phyloP scores from a whole-genome alignment of 2,113 vertebrate species.

The Ameiurus melas region DNA sequence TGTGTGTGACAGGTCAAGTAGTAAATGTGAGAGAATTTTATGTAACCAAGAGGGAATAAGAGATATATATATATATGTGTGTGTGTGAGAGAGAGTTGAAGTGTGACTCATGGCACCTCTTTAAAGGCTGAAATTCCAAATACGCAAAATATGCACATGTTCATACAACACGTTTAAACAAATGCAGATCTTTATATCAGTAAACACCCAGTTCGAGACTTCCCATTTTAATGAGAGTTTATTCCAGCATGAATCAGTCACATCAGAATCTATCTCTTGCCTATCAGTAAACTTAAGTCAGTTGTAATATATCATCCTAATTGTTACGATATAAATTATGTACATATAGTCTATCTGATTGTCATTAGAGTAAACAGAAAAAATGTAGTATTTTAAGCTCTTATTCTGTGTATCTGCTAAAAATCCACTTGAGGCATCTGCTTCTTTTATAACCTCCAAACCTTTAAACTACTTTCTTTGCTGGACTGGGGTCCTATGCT shows the following conservation, averaged over 20 bases:
- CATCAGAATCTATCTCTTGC: background rate
- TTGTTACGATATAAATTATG: background rate
- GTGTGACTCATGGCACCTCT: background rate
- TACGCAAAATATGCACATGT: background rate
- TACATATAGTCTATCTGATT: background rate
- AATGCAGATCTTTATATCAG: background rate
- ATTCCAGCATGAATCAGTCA: background rate
- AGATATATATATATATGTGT: background rate
- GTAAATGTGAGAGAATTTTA: conserved; percentile 1
- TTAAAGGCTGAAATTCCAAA: background rate
- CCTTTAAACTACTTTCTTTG: background rate
- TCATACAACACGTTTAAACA: background rate
- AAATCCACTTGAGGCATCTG: background rate
- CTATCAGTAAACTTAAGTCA: background rate
- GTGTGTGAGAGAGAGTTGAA: background rate
- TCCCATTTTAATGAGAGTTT: background rate
- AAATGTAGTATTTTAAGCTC: background rate
- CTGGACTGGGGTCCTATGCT: background rate
- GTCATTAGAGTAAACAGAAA: background rate
- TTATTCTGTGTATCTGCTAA: background rate
- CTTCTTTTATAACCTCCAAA: background rate
- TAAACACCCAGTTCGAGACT: background rate
- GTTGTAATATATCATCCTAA: background rate
- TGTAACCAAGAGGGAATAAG: background rate
- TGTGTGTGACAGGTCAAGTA: background rate